Evolutionary conservation across 2,797 vertebrate genomes (phyloP), one percentile per base, ranked within the genome.

Genomic region (Crypturellus tataupa): DNA sequence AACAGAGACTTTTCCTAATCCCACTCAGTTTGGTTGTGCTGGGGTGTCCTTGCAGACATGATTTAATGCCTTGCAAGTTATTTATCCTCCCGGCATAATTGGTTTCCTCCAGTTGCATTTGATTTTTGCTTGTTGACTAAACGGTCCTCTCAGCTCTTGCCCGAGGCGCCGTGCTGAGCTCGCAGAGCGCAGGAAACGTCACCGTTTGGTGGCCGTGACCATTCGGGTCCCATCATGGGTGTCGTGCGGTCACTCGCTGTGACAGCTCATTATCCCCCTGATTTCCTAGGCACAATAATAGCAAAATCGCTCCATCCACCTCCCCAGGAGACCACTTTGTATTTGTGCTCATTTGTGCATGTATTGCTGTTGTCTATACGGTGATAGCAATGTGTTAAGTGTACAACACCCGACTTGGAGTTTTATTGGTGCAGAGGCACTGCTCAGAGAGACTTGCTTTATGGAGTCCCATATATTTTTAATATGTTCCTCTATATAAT

Each of bases 211-310:
- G 65, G 84, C 90, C 92, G 78, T 3, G 29, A 68, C 84, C 35
- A 3, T 90, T 92, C 78, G 46, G 86, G 79, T 65, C 2, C 9
- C 88, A 59, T 95, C 84, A 29, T 68, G 80, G 71, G 78, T 90
- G 88, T 93, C 9, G n/a, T 90, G 70, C 72, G 68, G 69, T 80
- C 93, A 78, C 84, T 80, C 0, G 0, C 75, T 89, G 13, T 94
- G 95, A 96, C 95, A 95, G 88, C 84, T 97, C 90, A 94, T 96
- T 95, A 97, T 92, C 81, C 85, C 77, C 70, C 68, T 75, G 64
- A 46, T 42, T 93, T 93, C 64, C 84, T 49, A n/a, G 44, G 73
- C 85, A 80, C 1, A 0, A 29, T 37, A n/a, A 64, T 64, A 93
- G 42, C 81, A 76, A 73, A 90, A 59, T 86, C 65, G 69, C 19